Evolutionary conservation across 2,113 vertebrate genomes (phyloP).

Genomic region (Odontophorus gujanensis): DNA sequence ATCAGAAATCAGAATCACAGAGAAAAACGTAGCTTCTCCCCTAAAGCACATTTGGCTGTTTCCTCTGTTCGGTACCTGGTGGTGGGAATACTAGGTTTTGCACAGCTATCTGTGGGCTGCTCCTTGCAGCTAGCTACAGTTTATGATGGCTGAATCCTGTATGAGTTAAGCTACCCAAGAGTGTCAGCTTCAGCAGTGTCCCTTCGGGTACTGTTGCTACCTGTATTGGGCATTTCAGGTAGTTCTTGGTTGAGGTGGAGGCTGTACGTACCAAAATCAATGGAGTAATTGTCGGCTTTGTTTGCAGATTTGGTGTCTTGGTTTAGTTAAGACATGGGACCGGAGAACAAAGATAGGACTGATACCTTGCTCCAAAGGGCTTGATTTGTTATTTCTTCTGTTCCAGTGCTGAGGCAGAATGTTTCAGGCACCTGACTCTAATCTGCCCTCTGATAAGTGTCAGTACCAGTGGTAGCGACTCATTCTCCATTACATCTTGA

Average conservation of each 20-base stretch:
- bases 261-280: background rate
- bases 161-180: background rate
- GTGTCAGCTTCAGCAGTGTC: background rate
- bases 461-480: background rate
- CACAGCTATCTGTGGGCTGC: background rate
- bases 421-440: background rate
- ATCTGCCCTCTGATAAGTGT: background rate
- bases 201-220: background rate
- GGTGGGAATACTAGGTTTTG: background rate
- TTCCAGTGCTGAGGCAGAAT: background rate
- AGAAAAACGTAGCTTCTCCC: background rate
- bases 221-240: background rate
- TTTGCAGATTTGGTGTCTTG: background rate
- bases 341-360: background rate
- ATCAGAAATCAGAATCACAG: background rate
- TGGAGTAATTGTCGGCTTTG: background rate
- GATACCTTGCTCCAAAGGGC: background rate
- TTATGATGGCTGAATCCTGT: background rate
- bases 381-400: background rate
- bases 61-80: background rate
- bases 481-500: background rate
- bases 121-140: background rate
- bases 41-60: background rate
- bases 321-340: background rate
- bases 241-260: too few species aligned